A percentile compares a stretch with the other conserved stretches of the same genome.
Conservation (phyloP, 2,113 vertebrate genomes). For the Okapia johnstoni region DNA sequence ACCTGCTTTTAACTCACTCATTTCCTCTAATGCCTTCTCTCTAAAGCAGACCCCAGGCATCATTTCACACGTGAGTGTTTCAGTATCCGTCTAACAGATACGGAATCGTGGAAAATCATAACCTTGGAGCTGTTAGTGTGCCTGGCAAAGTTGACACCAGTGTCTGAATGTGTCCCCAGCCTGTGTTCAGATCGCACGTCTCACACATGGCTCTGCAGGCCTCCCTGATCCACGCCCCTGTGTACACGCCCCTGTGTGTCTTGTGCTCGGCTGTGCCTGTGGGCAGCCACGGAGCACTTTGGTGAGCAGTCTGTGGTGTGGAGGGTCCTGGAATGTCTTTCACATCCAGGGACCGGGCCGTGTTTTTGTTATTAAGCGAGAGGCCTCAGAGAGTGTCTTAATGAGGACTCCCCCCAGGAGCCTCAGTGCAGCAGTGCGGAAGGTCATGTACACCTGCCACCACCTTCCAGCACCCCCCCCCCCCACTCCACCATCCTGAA, state of each 20-base stretch:
- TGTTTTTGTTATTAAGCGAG: background rate
- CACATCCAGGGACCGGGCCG: accelerated
- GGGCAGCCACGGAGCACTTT: accelerated
- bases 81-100: accelerated
- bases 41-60: background rate
- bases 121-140: accelerated
- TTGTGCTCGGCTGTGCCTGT: background rate
- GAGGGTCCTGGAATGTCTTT: background rate
- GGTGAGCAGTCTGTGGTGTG: accelerated
- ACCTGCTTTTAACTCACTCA: accelerated
- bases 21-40: background rate
- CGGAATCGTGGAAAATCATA: accelerated
- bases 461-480: background rate
- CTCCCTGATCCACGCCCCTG: background rate
- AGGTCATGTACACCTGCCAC: accelerated
- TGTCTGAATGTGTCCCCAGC: background rate
- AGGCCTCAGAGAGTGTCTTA: background rate
- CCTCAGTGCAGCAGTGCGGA: accelerated
- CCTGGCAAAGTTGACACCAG: accelerated
- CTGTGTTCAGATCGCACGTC: background rate
- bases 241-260: background rate
- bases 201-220: background rate
- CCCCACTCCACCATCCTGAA: background rate
- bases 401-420: accelerated
- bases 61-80: background rate